phyloP scores from a whole-genome alignment of 2,797 vertebrate species.

The Astyanax mexicanus region DNA sequence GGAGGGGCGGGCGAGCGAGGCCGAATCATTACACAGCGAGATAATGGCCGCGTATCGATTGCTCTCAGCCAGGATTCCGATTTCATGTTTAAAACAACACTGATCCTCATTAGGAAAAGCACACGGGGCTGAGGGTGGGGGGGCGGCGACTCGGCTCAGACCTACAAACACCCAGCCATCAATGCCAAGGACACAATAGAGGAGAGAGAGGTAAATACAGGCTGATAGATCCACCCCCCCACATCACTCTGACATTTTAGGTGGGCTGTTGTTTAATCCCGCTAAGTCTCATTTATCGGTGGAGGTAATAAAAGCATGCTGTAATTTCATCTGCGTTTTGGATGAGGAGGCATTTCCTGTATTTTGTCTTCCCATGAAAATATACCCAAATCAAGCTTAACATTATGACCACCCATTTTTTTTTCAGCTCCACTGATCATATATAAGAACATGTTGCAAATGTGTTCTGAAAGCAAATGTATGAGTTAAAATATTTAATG shows the following conservation, averaged over 20 bases:
- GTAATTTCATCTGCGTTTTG: neutral
- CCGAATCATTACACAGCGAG: slow-evolving; percentile 79
- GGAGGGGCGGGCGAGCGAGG: slow-evolving; percentile 45
- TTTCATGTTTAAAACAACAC: slow-evolving; percentile 88
- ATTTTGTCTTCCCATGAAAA: too few species aligned
- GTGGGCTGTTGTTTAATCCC: slow-evolving; percentile 3
- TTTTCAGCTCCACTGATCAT: too few species aligned
- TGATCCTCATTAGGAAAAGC: slow-evolving; percentile 80
- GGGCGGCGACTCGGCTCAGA: slow-evolving; percentile 53
- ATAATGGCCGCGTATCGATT: slow-evolving; percentile 85
- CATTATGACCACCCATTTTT: too few species aligned
- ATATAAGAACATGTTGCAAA: too few species aligned
- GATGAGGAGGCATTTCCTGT: neutral
- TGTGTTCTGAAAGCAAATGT: too few species aligned
- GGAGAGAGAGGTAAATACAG: neutral
- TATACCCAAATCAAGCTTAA: too few species aligned
- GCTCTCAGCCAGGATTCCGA: slow-evolving; percentile 72
- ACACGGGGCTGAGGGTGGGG: slow-evolving; percentile 20
- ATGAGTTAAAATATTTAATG: too few species aligned
- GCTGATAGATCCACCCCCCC: slow-evolving; percentile 2
- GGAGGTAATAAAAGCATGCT: neutral
- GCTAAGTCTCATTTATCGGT: neutral
- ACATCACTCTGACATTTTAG: neutral
- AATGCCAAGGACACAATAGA: slow-evolving; percentile 52
- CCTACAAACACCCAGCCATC: slow-evolving; percentile 48